A percentile compares a stretch with the other conserved stretches of the same genome.
These are phyloP conservation scores for Lobophora halterata DNA, from an alignment of 2,888 invertebrate genomes.

Conservation along the genomic window DNA sequence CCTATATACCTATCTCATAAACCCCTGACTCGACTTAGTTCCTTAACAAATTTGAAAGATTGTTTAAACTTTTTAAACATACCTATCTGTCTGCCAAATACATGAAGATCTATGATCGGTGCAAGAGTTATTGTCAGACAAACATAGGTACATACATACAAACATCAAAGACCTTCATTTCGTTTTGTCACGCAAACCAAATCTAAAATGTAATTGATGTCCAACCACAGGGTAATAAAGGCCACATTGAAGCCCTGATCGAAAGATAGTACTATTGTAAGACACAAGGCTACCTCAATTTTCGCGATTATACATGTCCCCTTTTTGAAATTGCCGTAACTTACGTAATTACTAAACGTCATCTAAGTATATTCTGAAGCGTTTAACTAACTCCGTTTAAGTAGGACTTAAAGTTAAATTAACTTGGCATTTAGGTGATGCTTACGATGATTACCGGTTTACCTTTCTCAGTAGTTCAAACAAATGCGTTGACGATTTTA, in stretches of 20 bases:
- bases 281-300: constrained; percentile 12
- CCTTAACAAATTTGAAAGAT: too few species aligned
- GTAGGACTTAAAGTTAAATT: not conserved
- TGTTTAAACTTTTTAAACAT: too few species aligned
- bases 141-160: too few species aligned
- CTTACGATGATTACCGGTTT: constrained; percentile 3
- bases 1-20: too few species aligned
- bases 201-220: constrained; percentile 8
- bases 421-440: constrained; percentile 1
- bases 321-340: constrained; percentile 22
- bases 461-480: not conserved
- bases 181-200: not conserved
- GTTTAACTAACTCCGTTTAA: constrained; percentile 3
- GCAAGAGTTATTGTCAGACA: too few species aligned
- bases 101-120: too few species aligned
- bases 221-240: constrained; percentile 7
- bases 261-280: constrained; percentile 15
- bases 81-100: too few species aligned
- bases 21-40: too few species aligned
- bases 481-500: too few species aligned
- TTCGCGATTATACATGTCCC: constrained; percentile 23
- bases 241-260: constrained; percentile 14
- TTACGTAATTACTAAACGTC: constrained; percentile 7
- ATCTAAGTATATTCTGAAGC: not conserved
- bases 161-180: too few species aligned